phyloP scores from a whole-genome alignment of 2,888 invertebrate species.

The Cephus nigrinus region DNA sequence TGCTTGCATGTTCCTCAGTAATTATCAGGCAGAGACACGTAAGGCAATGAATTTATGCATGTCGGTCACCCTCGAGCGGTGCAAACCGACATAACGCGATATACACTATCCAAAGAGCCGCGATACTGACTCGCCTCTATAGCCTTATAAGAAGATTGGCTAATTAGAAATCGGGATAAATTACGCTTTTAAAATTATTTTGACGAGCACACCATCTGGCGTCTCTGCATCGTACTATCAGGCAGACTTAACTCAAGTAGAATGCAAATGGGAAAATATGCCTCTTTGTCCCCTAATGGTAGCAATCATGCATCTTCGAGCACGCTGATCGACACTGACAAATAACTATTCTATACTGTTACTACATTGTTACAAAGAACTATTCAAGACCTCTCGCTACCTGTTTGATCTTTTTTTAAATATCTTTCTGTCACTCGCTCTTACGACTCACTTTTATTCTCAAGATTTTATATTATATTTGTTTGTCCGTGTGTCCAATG shows the following conservation, averaged over 20 bases:
- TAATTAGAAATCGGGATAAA: not conserved
- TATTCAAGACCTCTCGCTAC: not conserved
- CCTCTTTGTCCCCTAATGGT: conserved; percentile 1
- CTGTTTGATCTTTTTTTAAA: not conserved
- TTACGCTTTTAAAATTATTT: not conserved
- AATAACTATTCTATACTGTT: conserved; percentile 6
- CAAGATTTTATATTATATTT: not conserved
- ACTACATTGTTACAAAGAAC: not conserved
- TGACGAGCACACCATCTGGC: not conserved
- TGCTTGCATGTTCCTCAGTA: conserved; percentile 5
- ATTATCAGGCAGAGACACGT: not conserved
- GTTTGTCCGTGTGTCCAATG: not conserved
- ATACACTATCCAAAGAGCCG: not conserved
- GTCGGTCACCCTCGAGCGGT: conserved; percentile 20
- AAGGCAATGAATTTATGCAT: conserved; percentile 20
- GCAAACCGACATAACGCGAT: conserved; percentile 2
- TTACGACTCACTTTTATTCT: not conserved
- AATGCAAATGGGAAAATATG: not conserved
- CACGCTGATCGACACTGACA: conserved; percentile 37
- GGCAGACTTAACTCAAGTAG: not conserved
- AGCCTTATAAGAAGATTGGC: not conserved
- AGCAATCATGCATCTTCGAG: conserved; percentile 48
- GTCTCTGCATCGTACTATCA: not conserved
- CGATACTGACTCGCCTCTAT: not conserved
- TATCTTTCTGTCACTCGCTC: not conserved